A percentile compares a stretch with the other conserved stretches of the same genome.
Conservation (phyloP, 2,888 invertebrate genomes). For the Acrobasis repandana region DNA sequence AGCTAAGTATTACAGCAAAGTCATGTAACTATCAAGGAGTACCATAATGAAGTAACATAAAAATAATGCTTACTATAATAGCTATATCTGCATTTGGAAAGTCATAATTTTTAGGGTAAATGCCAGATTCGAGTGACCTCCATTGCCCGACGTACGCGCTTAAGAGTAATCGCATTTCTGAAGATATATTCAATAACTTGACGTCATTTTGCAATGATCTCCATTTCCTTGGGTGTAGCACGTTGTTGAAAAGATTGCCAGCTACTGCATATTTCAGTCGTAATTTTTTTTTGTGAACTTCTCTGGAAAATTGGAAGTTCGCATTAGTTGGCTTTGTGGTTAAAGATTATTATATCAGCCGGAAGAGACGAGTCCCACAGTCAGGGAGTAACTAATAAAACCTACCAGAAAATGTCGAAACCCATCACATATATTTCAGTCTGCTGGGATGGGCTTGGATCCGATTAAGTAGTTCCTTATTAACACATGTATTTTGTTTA, state of each 20-base stretch:
- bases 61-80: conserved; percentile 47
- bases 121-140: conserved; percentile 41
- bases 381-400: no score
- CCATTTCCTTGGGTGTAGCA: background rate
- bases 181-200: background rate
- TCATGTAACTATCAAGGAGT: no score
- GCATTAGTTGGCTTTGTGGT: no score
- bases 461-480: no score
- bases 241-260: conserved; percentile 45
- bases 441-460: no score
- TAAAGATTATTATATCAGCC: no score
- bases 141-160: conserved; percentile 46
- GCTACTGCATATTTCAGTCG: conserved; percentile 46
- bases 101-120: conserved; percentile 42
- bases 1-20: no score
- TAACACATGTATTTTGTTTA: no score
- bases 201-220: background rate
- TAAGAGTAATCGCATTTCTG: background rate
- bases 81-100: conserved; percentile 57
- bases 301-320: conserved; percentile 22
- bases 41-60: background rate
- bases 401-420: no score
- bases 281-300: conserved; percentile 23
- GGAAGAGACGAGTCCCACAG: no score
- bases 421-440: no score